Evolutionary conservation across 1,140 invertebrate genomes (phyloP), one percentile per base, ranked within the genome.

Genomic region (Trachelipus rathkii): DNA sequence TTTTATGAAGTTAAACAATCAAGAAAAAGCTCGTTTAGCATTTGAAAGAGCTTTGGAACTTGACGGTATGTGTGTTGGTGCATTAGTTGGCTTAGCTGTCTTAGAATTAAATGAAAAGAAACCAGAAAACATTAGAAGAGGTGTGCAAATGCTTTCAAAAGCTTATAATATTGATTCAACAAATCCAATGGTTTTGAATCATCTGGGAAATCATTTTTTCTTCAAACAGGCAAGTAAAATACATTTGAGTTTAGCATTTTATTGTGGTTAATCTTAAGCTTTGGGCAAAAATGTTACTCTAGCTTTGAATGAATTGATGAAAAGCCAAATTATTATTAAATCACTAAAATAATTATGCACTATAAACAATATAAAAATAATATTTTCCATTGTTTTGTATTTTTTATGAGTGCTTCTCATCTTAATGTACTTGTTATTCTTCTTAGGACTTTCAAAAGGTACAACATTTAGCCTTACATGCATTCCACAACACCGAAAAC

Each of bases 141-240:
- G 97, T 76, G 96, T 99, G 0, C 93, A 97, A 83, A 95, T 97
- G 90, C 87, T 99, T 44, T 97, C 95, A 0, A 95, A 95, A 85
- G 97, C 97, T 0, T 99, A 99, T 83, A 95, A 93, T 0, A 96
- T 97, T 82, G 98, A 99, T 87, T 92, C 95, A 0, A 94, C 95
- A 19, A 98, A 99, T 88, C 97, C 97, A 0, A 99, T 99, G 96
- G 96, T 99, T 11, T 87, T 99, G 2, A 99, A 99, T 87, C 97
- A 99, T 86, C 87, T 99, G 82, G 97, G 97, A 0, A 99, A 99
- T 86, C 98, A 99, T 87, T 99, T 99, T 86, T 99, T 99, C 86
- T 99, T 98, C 85, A 99, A 98, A 86, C 97, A 97, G 88, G 92
- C 88, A 82, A 4, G 1, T 10, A 50, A 15, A 50, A 50, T 60